Conservation (phyloP, 2,888 invertebrate species). For the Xylota sylvarum region DNA sequence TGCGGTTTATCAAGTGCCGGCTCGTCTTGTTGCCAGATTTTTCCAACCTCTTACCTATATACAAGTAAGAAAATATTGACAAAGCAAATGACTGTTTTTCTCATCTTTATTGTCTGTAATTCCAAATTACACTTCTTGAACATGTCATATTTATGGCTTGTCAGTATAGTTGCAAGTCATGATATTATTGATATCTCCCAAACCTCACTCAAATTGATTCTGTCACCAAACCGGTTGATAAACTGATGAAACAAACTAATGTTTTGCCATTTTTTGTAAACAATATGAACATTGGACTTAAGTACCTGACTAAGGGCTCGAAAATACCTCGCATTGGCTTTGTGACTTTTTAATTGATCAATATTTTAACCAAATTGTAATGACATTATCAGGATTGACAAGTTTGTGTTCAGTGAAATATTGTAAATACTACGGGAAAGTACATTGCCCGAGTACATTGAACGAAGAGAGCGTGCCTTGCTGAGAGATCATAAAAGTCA, state of each 20-base stretch:
- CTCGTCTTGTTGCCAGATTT: too few relatives aligned
- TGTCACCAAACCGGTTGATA: too few relatives aligned
- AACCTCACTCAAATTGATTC: too few relatives aligned
- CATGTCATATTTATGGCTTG: too few relatives aligned
- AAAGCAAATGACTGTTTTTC: too few relatives aligned
- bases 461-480: neutral
- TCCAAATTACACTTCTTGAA: too few relatives aligned
- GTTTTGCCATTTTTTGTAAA: neutral
- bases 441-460: conserved; percentile 8
- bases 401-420: neutral
- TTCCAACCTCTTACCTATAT: too few relatives aligned
- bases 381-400: neutral
- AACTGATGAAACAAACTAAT: neutral
- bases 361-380: neutral
- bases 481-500: neutral
- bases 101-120: too few relatives aligned
- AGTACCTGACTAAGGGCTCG: neutral
- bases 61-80: too few relatives aligned
- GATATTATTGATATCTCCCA: too few relatives aligned
- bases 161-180: too few relatives aligned
- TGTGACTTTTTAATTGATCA: neutral
- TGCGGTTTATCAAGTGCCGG: too few relatives aligned
- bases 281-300: neutral
- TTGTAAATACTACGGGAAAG: neutral
- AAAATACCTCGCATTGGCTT: neutral